Percentiles rank a stretch among this genome's conserved stretches.
Conservation (phyloP, 2,888 invertebrate genomes). For the Spodoptera littoralis region DNA sequence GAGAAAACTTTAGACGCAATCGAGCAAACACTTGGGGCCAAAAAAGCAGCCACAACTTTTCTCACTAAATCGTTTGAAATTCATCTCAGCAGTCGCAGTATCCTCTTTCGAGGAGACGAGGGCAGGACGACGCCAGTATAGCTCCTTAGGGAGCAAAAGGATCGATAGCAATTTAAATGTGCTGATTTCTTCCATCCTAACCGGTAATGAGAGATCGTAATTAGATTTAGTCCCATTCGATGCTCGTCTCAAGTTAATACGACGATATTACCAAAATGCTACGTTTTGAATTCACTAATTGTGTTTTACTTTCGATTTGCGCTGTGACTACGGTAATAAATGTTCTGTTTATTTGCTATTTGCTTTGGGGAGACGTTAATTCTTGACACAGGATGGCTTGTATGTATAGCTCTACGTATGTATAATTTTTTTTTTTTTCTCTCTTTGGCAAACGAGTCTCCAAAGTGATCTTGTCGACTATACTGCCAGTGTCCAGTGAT, state of each 20-base stretch:
- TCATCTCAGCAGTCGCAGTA: constrained; percentile 60
- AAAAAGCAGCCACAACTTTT: constrained; percentile 29
- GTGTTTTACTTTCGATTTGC: constrained; percentile 36
- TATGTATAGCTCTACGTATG: too few relatives aligned
- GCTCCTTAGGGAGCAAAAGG: constrained; percentile 59
- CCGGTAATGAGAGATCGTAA: constrained; percentile 78
- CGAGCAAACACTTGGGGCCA: constrained; percentile 25
- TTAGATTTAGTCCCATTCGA: constrained; percentile 71
- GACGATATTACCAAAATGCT: constrained; percentile 41
- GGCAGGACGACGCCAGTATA: constrained; percentile 49
- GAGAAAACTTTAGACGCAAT: constrained; percentile 10
- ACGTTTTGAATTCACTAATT: constrained; percentile 50
- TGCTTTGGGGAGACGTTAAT: too few relatives aligned
- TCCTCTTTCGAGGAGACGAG: constrained; percentile 43
- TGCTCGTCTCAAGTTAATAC: constrained; percentile 37
- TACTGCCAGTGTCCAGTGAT: too few relatives aligned
- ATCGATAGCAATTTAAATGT: constrained; percentile 72
- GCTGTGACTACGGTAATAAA: constrained; percentile 7
- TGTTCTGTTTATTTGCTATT: constrained; percentile 1
- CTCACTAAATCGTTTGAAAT: constrained; percentile 63
- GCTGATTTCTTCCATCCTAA: constrained; percentile 72
- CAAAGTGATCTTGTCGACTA: too few relatives aligned
- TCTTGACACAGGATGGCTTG: too few relatives aligned
- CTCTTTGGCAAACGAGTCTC: too few relatives aligned
- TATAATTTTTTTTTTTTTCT: too few relatives aligned